Evolutionary conservation across 2,888 invertebrate species (phyloP).

Genomic region (Lacanobia oleracea): DNA sequence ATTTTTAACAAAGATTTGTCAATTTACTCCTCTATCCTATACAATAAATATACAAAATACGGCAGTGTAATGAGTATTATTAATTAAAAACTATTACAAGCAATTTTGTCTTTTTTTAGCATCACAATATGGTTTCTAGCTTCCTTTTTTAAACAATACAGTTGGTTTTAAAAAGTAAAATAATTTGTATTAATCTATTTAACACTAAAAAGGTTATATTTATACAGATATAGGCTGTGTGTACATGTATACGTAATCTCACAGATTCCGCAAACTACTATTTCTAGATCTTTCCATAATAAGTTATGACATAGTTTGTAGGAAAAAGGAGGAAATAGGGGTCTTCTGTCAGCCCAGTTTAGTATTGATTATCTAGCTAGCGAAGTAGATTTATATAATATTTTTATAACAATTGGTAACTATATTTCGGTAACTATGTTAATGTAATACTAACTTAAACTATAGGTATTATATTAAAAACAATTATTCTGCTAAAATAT

Average conservation of each 20-base stretch:
- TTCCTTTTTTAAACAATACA: conserved; percentile 44
- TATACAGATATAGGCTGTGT: conserved; percentile 25
- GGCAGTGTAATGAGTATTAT: conserved; percentile 74
- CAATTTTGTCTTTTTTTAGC: conserved; percentile 61
- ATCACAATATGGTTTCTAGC: conserved; percentile 67
- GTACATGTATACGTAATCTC: conserved; percentile 13
- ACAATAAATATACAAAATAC: conserved; percentile 71
- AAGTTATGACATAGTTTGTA: conserved; percentile 57
- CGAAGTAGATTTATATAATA: conserved; percentile 47
- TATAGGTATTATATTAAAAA: conserved; percentile 61
- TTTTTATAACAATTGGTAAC: conserved; percentile 67
- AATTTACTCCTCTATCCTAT: conserved; percentile 64
- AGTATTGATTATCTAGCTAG: conserved; percentile 57
- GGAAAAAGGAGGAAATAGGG: conserved; percentile 44
- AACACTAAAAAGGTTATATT: conserved; percentile 36
- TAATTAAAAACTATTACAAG: conserved; percentile 62
- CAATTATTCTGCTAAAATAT: conserved; percentile 49
- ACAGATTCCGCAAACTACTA: conserved; percentile 30
- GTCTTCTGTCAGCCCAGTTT: conserved; percentile 34
- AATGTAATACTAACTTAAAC: conserved; percentile 54
- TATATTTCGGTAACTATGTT: conserved; percentile 65
- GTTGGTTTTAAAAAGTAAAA: conserved; percentile 25
- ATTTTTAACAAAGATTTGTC: conserved; percentile 64
- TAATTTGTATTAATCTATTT: conserved; percentile 36
- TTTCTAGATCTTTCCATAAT: conserved; percentile 44